phyloP scores from a whole-genome alignment of 1,140 invertebrate genomes.

The Acromyrmex echinatior region DNA sequence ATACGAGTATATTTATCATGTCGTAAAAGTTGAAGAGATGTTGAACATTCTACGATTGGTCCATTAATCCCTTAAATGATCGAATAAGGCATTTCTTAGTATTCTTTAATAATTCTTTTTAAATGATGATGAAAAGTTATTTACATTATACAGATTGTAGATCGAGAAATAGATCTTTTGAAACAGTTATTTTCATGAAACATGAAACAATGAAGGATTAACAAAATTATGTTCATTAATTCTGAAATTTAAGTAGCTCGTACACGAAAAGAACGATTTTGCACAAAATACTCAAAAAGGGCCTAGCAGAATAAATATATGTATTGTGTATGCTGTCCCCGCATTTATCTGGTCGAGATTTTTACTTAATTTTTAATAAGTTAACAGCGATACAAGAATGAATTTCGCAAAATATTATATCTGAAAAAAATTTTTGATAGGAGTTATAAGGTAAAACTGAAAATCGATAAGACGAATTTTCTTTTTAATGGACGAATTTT shows the following conservation, averaged over 20 bases:
- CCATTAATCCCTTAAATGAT: conserved; percentile 26
- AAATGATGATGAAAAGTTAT: background rate
- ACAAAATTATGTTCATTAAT: background rate
- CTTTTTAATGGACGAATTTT: too few species aligned
- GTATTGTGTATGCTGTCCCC: too few species aligned
- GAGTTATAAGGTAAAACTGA: too few species aligned
- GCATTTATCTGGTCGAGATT: too few species aligned
- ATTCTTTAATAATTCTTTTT: background rate
- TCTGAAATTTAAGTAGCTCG: background rate
- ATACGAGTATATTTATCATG: conserved; percentile 39
- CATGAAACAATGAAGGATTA: background rate
- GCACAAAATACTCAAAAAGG: too few species aligned
- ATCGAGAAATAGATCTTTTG: background rate
- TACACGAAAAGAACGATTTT: background rate
- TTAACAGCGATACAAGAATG: too few species aligned
- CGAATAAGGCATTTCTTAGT: background rate
- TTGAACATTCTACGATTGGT: background rate
- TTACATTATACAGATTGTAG: background rate
- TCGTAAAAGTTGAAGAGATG: conserved; percentile 10
- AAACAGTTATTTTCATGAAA: background rate
- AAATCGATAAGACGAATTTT: too few species aligned
- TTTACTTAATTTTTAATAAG: too few species aligned
- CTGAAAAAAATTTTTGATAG: too few species aligned
- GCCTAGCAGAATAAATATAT: too few species aligned
- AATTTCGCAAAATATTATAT: too few species aligned